Base-by-base conservation (phyloP, 1,140 invertebrate species). In the Carcinoscorpius rotundicauda region DNA sequence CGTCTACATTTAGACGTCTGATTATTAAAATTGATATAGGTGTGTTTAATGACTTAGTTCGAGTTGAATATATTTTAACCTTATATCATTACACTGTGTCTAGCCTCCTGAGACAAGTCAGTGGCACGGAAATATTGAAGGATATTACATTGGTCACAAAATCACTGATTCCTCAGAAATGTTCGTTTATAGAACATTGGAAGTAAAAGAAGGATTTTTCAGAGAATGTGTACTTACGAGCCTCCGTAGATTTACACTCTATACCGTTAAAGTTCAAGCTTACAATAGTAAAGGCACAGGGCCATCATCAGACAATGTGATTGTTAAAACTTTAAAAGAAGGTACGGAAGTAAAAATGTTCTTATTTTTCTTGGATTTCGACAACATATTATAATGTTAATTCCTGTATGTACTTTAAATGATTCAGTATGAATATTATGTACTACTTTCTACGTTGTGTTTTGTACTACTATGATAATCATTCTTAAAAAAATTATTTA, bases 161-260 rank as follows among this genome's bases (percentile, higher is more conserved):
- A 72, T 72, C 55, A 73, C 73, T 48, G 75, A 77, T 53, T 75
- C 75, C 50, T 70, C 69, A 0, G 74, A 76, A n/a, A 71, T 70
- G 6, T 75, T 70, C 68, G 66, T 70, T 3, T 76, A 73, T 63
- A 70, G 72, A 59, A 74, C 73, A n/a, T 49, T 75, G 6, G 73
- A 74, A 10, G 65, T 70, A 49, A 57, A 61, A n/a, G 57, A 62
- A 29, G 58, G 64, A 9, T 64, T 66, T 9, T 48, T 58, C 49
- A 61, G 63, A 49, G 72, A 75, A 61, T 71, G 70, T 51, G 75
- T 74, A 11, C 63, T 82, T 6, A 73, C 76, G 60, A 75, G 88
- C 58, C 78, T 98, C 49, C 89, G 93, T 75, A 95, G 95, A 75
- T 76, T 66, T 61, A 81, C 79, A 1, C 73, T 76, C 62, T 82